phyloP scores from a whole-genome alignment of 2,888 invertebrate genomes.

The Rhamphomyia laevipes region DNA sequence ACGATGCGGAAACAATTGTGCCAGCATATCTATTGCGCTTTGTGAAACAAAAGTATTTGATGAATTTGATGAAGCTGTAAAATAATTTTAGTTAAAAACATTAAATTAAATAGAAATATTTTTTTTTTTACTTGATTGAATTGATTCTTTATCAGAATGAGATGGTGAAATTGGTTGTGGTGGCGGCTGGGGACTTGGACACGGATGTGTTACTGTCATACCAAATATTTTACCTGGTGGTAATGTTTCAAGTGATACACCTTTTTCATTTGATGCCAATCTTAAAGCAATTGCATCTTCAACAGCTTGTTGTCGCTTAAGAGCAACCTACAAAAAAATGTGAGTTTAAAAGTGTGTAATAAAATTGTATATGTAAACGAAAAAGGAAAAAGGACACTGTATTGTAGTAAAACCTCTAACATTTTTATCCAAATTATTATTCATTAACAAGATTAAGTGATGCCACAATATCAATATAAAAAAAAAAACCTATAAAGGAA shows the following conservation, averaged over 20 bases:
- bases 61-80: constrained; percentile 16
- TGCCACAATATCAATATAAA: no score
- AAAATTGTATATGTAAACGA: no score
- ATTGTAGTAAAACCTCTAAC: no score
- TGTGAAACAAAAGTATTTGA: constrained; percentile 44
- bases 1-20: constrained; percentile 80
- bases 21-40: constrained; percentile 71
- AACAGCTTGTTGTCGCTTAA: constrained; percentile 93
- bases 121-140: constrained; percentile 9
- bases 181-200: constrained; percentile 36
- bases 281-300: constrained; percentile 93
- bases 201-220: constrained; percentile 70
- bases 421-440: no score
- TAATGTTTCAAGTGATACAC: constrained; percentile 56
- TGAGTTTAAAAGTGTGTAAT: no score
- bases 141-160: constrained; percentile 11
- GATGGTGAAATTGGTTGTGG: constrained; percentile 10
- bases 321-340: constrained; percentile 58
- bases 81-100: not conserved
- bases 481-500: no score
- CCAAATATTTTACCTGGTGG: constrained; percentile 89
- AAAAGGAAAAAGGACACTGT: no score
- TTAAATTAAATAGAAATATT: not conserved
- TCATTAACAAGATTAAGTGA: no score
- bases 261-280: constrained; percentile 72